Evolutionary conservation across 2,797 vertebrate genomes (phyloP), one percentile per base, ranked within the genome.

Genomic region (Enteromius thamalakanensis): DNA sequence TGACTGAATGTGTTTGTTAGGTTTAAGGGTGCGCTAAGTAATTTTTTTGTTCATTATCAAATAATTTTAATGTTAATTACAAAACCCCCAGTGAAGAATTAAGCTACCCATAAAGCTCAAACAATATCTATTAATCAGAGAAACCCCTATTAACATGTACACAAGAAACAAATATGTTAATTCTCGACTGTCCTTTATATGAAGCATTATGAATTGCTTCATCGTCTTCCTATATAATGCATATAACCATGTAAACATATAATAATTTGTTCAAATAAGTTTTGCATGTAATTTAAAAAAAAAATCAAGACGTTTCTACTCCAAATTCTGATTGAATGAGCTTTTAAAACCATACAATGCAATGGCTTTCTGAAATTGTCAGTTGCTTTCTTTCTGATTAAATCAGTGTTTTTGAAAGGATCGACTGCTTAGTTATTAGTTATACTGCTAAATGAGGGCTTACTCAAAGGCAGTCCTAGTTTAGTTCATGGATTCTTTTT

Each of bases 11-110:
- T 34, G 29, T 19, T 64, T 40, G 11, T 1, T 4, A 72, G 1
- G 17, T 68, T 69, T 68, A 69, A 76, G 37, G 19, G 80, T 74
- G 42, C 42, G 23, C 42, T 9, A 65, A 81, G 70, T 74, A 1
- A 32, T 71, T 17, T 75, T 65, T 76, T 32, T 15, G 47, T 17
- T 12, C 47, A n/a, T 5, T 4, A 58, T 4, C n/a, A 23, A 58
- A 23, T 26, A 10, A 23, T 58, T 58, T 58, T 58, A 23, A 23
- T 3, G 53, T n/a, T 55, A 4, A 29, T 29, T 9, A 65, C 2
- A 5, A 11, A 34, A n/a, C 12, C 21, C 15, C 23, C 42, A 29
- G 53, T 62, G 6, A 77, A 62, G 14, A 64, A 29, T 77, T 10
- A 15, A 75, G 23, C 26, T 17, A 65, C 21, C 29, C 26, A 67